Percentiles rank a stretch among this genome's conserved stretches.
phyloP scores from a whole-genome alignment of 2,113 vertebrate genomes.

The Paraplagusia blochii region DNA sequence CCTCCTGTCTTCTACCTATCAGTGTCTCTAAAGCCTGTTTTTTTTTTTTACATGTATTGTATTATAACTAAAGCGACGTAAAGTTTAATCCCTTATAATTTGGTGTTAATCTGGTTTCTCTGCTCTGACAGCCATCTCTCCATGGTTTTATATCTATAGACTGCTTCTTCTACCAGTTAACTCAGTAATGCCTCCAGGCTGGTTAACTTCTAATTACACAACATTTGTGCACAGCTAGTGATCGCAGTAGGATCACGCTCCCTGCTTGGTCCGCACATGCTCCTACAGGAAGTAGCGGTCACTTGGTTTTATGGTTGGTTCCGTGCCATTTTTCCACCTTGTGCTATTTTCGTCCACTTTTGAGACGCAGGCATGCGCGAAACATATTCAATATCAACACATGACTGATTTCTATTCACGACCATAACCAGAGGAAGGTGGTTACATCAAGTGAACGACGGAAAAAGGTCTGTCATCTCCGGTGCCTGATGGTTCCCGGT shows the following conservation, averaged over 20 bases:
- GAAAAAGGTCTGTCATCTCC: too few relatives aligned
- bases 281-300: slow-evolving; percentile 49
- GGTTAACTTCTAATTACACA: slow-evolving; percentile 66
- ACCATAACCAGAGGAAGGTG: too few relatives aligned
- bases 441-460: too few relatives aligned
- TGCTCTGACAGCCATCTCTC: slow-evolving; percentile 34
- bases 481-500: background rate
- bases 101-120: slow-evolving; percentile 35
- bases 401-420: too few relatives aligned
- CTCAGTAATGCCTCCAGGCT: slow-evolving; percentile 34
- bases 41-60: too few relatives aligned
- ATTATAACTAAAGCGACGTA: too few relatives aligned
- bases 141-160: too few relatives aligned
- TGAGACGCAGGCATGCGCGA: too few relatives aligned
- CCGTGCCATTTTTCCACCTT: background rate
- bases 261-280: slow-evolving; percentile 61
- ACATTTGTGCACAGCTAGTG: slow-evolving; percentile 67
- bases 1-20: too few relatives aligned
- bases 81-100: slow-evolving; percentile 29
- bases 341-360: too few relatives aligned
- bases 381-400: too few relatives aligned
- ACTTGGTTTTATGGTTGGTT: slow-evolving; percentile 41
- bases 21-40: too few relatives aligned
- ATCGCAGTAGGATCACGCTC: slow-evolving; percentile 52
- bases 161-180: slow-evolving; percentile 16